Evolutionary conservation across 2,888 invertebrate species (phyloP).

Genomic region (Monochamus alternatus): DNA sequence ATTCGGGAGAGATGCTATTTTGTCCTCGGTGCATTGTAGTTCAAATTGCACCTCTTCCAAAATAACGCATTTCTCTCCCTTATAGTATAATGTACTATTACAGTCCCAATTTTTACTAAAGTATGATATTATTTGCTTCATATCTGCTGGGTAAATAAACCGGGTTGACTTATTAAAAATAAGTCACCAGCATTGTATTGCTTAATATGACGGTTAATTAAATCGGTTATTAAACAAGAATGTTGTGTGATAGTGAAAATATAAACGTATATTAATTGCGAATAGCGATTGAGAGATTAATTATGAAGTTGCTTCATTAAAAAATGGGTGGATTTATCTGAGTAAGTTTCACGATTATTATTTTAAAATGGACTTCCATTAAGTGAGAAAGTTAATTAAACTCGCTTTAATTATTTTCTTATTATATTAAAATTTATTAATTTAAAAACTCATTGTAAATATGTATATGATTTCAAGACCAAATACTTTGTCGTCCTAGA

Average conservation of each 20-base stretch:
- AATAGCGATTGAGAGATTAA: background rate
- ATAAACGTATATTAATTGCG: background rate
- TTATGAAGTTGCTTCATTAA: background rate
- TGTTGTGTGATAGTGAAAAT: background rate
- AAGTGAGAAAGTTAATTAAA: conserved; percentile 9
- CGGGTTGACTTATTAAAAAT: too few relatives aligned
- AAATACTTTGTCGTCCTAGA: background rate
- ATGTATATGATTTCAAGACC: background rate
- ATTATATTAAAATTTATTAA: conserved; percentile 7
- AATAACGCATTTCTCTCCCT: too few relatives aligned
- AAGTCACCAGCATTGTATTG: too few relatives aligned
- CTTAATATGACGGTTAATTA: background rate
- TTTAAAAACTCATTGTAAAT: background rate
- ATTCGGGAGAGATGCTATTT: too few relatives aligned
- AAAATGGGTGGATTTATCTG: background rate
- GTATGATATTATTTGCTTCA: too few relatives aligned
- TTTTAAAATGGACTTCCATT: background rate
- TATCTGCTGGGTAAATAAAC: too few relatives aligned
- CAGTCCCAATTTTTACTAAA: too few relatives aligned
- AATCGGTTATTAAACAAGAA: background rate
- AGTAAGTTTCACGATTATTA: conserved; percentile 9
- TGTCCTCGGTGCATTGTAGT: too few relatives aligned
- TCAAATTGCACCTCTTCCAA: too few relatives aligned
- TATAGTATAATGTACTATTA: too few relatives aligned
- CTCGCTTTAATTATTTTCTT: background rate